Conservation (phyloP, 2,888 invertebrate genomes). For the Molanna angustata region DNA sequence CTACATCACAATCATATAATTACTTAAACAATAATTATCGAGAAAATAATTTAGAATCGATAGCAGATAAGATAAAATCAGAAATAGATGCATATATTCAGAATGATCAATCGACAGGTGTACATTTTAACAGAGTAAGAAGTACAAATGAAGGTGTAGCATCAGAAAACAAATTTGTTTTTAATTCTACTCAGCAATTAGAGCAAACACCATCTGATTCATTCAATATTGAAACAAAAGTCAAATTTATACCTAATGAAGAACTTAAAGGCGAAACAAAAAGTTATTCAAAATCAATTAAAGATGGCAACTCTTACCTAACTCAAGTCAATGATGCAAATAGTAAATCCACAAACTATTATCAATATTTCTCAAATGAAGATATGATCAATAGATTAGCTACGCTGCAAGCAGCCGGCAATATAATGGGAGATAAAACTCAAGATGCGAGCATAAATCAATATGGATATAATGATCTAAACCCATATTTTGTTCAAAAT, state of each 20-base stretch:
- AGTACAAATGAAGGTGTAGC: constrained; percentile 44
- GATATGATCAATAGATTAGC: constrained; percentile 61
- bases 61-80: constrained; percentile 28
- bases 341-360: constrained; percentile 48
- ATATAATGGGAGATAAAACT: constrained; percentile 40
- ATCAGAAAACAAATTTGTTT: constrained; percentile 38
- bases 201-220: no score
- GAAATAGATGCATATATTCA: constrained; percentile 9
- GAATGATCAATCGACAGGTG: constrained; percentile 11
- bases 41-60: constrained; percentile 42
- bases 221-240: no score
- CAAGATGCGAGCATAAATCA: constrained; percentile 4
- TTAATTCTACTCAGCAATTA: no score
- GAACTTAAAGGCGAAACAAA: no score
- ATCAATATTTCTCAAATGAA: constrained; percentile 60
- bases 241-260: no score
- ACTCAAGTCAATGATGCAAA: constrained; percentile 49
- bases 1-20: constrained; percentile 45
- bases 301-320: constrained; percentile 44
- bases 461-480: constrained; percentile 38
- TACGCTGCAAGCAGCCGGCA: constrained; percentile 57
- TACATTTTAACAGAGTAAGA: constrained; percentile 44
- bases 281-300: constrained; percentile 31
- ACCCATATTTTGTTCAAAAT: constrained; percentile 40
- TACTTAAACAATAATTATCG: constrained; percentile 50